Evolutionary conservation across 2,888 invertebrate genomes (phyloP), one percentile per base, ranked within the genome.

Genomic region (Caenorhabditis sulstoni): DNA sequence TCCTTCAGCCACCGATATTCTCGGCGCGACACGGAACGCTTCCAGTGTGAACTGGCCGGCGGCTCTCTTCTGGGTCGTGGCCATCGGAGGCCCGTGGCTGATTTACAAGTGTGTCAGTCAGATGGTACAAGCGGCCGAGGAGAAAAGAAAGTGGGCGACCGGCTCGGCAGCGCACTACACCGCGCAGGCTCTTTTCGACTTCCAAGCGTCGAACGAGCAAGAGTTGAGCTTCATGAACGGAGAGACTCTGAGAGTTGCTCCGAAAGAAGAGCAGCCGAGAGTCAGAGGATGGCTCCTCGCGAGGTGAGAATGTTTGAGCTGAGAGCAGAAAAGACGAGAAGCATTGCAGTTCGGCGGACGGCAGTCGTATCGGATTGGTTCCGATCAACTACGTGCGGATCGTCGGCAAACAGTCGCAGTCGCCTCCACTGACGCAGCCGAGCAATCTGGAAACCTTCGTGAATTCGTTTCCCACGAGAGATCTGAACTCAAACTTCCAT

Each of bases 71-170:
- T 93, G 97, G 87, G 94, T 94, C 3, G 93, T 96, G 67, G 94
- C 97, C 55, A 93, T 96, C 62, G 95, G 95, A 0, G 96, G 95
- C 11, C 97, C 98, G 0, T 97, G 96, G 92, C 92, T 98, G 55
- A 94, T 96, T 79, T 94, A 95, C 92, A 94, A 94, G 91, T 93
- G 96, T 91, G 91, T 96, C 78, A 93, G 93, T 29, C 90, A 91
- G 4, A 88, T 91, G 86, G 89, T 88, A 12, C 81, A 78, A 22
- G 71, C 82, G 4, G 86, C 85, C 35, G 88, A 89, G 81, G 88
- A 88, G 55, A 84, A 86, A 57, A 49, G 85, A 18, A 87, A 90
- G 44, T 93, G 93, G 93, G 90, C 91, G 7, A 90, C 86, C 16
- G 92, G 92, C 29, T 90, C 90, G 39, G 91, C 90, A 4, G 91